phyloP scores from a whole-genome alignment of 2,888 invertebrate genomes.

The Lumbricus terrestris region DNA sequence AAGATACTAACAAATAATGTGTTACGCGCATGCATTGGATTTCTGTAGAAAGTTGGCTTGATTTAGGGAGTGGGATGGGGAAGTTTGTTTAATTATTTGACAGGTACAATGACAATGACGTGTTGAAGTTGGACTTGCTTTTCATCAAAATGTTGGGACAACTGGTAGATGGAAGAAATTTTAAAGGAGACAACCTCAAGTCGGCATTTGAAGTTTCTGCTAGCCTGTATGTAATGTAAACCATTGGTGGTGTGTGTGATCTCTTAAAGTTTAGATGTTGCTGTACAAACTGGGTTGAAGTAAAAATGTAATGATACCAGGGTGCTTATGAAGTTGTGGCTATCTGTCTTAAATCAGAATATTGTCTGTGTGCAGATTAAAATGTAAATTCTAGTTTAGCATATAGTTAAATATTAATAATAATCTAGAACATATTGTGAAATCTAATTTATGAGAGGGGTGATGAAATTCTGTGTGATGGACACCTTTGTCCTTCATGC shows the following conservation, averaged over 20 bases:
- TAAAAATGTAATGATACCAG: neutral
- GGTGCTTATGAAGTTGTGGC: neutral
- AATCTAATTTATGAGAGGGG: neutral
- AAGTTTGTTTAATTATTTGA: neutral
- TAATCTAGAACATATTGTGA: neutral
- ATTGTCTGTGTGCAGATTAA: neutral
- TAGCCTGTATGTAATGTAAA: neutral
- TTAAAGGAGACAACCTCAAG: neutral
- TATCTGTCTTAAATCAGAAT: neutral
- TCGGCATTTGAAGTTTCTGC: neutral
- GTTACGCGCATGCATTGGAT: neutral
- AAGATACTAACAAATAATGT: neutral
- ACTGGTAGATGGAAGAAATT: neutral
- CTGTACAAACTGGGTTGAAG: neutral
- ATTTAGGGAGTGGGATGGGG: neutral
- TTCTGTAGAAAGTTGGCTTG: neutral
- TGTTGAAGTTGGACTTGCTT: neutral
- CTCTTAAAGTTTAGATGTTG: neutral
- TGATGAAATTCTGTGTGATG: neutral
- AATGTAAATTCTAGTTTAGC: neutral
- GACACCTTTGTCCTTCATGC: too few species aligned
- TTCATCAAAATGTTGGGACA: neutral
- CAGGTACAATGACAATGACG: neutral
- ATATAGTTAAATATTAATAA: neutral
- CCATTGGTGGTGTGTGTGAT: neutral